Evolutionary conservation across 2,888 invertebrate genomes (phyloP).

Genomic region (Hyles lineata): DNA sequence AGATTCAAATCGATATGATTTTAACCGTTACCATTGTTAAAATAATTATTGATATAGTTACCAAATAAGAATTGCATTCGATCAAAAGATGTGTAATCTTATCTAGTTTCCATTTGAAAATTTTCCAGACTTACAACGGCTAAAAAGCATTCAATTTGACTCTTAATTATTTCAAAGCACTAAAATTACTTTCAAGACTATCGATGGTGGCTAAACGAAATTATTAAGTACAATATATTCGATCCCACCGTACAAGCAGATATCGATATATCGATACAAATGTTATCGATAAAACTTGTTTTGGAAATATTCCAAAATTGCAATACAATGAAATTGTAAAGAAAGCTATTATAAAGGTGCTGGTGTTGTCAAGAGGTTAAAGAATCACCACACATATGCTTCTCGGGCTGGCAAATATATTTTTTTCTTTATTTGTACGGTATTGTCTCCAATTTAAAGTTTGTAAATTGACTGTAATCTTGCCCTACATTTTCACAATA

Average conservation of each 20-base stretch:
- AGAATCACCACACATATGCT: conserved; percentile 8
- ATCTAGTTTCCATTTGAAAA: neutral
- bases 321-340: conserved; percentile 16
- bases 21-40: conserved; percentile 22
- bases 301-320: conserved; percentile 5
- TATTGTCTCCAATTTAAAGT: neutral
- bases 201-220: conserved; percentile 22
- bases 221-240: conserved; percentile 19
- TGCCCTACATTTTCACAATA: neutral
- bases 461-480: neutral
- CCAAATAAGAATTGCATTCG: conserved; percentile 7
- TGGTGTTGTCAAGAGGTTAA: conserved; percentile 20
- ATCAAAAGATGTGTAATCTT: neutral
- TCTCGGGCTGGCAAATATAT: neutral
- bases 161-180: neutral
- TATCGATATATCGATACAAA: neutral
- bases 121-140: neutral
- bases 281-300: neutral
- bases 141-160: neutral
- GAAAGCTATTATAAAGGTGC: conserved; percentile 27
- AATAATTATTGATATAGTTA: conserved; percentile 13
- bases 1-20: conserved; percentile 7
- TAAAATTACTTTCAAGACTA: conserved; percentile 8
- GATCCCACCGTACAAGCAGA: conserved; percentile 23
- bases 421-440: neutral